Percentiles rank a stretch among this genome's conserved stretches.
Conservation (phyloP, 1,140 invertebrate genomes). For the Psix sp. region DNA sequence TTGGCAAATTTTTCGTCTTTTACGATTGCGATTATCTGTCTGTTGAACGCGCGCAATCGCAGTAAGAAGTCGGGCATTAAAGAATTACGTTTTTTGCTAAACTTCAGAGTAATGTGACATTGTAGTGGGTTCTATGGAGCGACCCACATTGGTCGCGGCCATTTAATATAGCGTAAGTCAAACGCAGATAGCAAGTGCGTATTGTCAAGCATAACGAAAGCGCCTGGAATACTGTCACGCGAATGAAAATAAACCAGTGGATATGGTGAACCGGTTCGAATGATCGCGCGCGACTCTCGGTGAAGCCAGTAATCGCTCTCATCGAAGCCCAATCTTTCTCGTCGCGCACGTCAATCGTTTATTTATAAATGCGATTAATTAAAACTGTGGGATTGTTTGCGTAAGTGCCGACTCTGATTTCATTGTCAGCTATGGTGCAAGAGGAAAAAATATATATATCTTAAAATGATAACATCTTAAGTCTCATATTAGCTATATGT, state of each 20-base stretch:
- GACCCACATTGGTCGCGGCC: conserved; percentile 45
- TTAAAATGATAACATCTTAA: too few relatives aligned
- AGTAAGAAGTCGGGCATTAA: conserved; percentile 14
- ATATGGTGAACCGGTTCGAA: conserved; percentile 70
- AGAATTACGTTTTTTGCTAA: conserved; percentile 30
- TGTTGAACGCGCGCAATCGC: conserved; percentile 7
- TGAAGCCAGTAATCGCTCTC: conserved; percentile 46
- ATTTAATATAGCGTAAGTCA: conserved; percentile 48
- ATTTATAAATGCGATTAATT: conserved; percentile 35
- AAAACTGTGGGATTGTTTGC: conserved; percentile 20
- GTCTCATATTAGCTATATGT: too few relatives aligned
- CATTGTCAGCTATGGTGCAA: too few relatives aligned
- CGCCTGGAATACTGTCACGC: conserved; percentile 59
- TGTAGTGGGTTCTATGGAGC: conserved; percentile 18
- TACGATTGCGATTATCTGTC: conserved; percentile 16
- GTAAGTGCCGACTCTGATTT: neutral
- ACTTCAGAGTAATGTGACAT: conserved; percentile 22
- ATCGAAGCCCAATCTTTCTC: conserved; percentile 40
- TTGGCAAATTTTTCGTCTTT: conserved; percentile 20
- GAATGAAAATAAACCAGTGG: conserved; percentile 72
- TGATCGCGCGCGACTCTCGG: conserved; percentile 56
- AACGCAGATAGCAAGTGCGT: conserved; percentile 40
- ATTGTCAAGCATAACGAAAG: conserved; percentile 60
- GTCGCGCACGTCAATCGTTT: conserved; percentile 39
- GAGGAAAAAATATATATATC: too few relatives aligned